phyloP scores from a whole-genome alignment of 2,888 invertebrate genomes.

The Dryocosmus kuriphilus region DNA sequence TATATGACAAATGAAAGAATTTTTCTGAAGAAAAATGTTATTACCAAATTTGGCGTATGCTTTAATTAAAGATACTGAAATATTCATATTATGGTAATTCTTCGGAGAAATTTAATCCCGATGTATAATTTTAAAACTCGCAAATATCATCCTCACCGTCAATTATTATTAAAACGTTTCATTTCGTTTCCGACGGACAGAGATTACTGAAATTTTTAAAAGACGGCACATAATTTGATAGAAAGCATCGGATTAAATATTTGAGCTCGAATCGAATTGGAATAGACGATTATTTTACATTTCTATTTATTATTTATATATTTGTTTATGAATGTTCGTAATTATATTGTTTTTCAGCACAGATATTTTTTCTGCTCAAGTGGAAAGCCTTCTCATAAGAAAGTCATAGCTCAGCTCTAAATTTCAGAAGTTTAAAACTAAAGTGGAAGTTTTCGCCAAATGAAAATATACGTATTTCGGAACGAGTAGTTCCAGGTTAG shows the following conservation, averaged over 20 bases:
- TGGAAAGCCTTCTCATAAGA: not conserved
- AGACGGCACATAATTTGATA: no score
- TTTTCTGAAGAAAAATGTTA: no score
- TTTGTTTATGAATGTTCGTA: not conserved
- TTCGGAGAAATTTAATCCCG: no score
- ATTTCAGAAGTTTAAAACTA: slow-evolving; percentile 6
- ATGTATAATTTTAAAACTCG: no score
- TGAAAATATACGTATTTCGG: slow-evolving; percentile 13
- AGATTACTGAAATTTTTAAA: no score
- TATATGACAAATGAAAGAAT: no score
- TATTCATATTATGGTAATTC: no score
- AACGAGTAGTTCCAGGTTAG: slow-evolving; percentile 17
- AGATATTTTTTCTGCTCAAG: not conserved
- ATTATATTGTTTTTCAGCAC: not conserved
- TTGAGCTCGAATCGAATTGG: not conserved
- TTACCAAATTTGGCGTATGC: no score
- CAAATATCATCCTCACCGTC: no score
- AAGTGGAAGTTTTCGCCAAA: not conserved
- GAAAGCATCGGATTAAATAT: not conserved
- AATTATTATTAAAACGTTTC: no score
- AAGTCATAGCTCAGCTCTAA: not conserved
- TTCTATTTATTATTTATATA: not conserved
- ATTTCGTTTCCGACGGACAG: no score
- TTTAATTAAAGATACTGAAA: no score
- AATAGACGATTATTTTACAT: not conserved